Evolutionary conservation across 2,888 invertebrate species (phyloP), one percentile per base, ranked within the genome.

Genomic region (Ochropacha duplaris): DNA sequence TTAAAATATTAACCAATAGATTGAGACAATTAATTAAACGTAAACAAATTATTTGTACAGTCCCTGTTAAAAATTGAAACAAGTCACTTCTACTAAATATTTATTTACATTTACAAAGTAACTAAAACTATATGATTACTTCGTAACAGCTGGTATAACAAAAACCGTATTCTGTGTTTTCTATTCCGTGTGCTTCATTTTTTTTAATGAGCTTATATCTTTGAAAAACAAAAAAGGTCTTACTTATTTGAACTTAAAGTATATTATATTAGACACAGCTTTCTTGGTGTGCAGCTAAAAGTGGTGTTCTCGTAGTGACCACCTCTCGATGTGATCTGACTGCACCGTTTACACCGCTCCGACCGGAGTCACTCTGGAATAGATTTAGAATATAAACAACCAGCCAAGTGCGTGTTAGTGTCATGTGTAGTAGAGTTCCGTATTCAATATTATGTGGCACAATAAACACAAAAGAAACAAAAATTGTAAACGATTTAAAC

Each of bases 281-380:
- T 79, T 96, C 96, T 87, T 95, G 95, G 64, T 91, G 91, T 8
- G 86, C 95, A 51, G 95, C 95, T 79, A 95, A 92, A 22, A 95
- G 86, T 0, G 95, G 95, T 14, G 95, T 95, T 78, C 95, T 89
- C 12, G 95, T 95, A 0, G 96, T 95, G 49, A 96, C 95, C 11
- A 95, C 94, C 83, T 94, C 92, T 69, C 92, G 76, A 64, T 88
- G 88, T 62, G 93, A 75, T 81, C 85, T 77, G 72, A 90, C 66
- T 55, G 86, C 76, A 1, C 87, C 88, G 61, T 89, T 90, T 49
- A 79, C 67, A 14, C 73, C 76, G 57, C 76, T 81, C 4, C 84
- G 82, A 3, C 81, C 81, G 11, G 80, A 79, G 36, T 90, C 89
- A 83, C 78, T 86, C 92, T 92, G 86, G 34, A 83, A 83, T 51